phyloP scores from a whole-genome alignment of 2,797 vertebrate species.

The Corythornis leucogaster region DNA sequence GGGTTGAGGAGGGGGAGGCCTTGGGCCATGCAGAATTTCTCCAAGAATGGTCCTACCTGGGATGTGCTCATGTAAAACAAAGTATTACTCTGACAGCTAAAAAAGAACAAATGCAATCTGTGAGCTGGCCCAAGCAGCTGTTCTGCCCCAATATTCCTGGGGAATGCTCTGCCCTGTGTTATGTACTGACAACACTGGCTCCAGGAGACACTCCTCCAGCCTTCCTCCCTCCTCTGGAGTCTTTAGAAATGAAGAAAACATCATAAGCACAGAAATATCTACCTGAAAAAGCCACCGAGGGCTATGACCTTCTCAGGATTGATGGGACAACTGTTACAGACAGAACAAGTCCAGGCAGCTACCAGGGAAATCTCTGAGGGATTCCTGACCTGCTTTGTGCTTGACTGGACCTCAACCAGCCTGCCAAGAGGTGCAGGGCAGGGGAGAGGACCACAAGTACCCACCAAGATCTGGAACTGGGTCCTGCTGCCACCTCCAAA shows the following conservation, averaged over 20 bases:
- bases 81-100: not conserved
- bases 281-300: not conserved
- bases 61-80: not conserved
- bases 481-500: not conserved
- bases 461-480: not conserved
- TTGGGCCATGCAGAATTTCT: not conserved
- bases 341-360: not conserved
- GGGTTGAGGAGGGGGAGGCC: no score
- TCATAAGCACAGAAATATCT: not conserved
- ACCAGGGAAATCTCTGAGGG: not conserved
- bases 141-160: not conserved
- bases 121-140: not conserved
- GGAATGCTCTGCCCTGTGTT: not conserved
- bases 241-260: not conserved
- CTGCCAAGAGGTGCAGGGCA: fast-evolving
- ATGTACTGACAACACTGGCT: not conserved
- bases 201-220: not conserved
- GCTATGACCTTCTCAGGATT: not conserved
- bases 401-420: not conserved
- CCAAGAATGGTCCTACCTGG: not conserved
- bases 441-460: not conserved
- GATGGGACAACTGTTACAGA: not conserved
- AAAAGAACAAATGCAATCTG: not conserved
- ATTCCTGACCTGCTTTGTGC: not conserved
- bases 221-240: not conserved